Conservation (phyloP, 1,140 invertebrate species). For the Linepithema humile region DNA sequence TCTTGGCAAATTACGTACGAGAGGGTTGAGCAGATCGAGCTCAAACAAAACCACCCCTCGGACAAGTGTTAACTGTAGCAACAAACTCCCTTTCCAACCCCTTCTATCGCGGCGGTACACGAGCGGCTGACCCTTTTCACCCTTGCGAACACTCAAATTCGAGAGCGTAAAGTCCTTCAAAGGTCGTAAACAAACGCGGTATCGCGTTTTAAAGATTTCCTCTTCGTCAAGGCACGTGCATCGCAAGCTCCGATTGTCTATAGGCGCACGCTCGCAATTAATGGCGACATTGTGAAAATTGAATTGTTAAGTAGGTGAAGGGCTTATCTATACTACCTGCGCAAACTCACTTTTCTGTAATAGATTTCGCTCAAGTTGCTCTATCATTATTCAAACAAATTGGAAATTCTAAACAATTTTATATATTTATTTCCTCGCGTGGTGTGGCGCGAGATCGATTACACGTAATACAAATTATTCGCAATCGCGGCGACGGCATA, state of each 20-base stretch:
- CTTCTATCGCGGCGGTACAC: slow-evolving; percentile 51
- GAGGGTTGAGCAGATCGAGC: slow-evolving; percentile 23
- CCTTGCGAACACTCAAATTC: slow-evolving; percentile 61
- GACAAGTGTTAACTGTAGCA: slow-evolving; percentile 72
- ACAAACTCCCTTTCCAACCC: slow-evolving; percentile 65
- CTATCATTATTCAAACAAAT: neutral
- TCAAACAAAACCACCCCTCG: slow-evolving; percentile 47
- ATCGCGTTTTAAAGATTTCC: slow-evolving; percentile 64
- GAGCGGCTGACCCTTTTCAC: slow-evolving; percentile 66
- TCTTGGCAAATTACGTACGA: slow-evolving; percentile 18
- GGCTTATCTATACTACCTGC: neutral
- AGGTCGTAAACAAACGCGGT: slow-evolving; percentile 68
- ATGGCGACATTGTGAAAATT: slow-evolving; percentile 25
- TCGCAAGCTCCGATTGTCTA: slow-evolving; percentile 50
- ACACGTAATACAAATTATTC: slow-evolving; percentile 44
- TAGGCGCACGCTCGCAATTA: slow-evolving; percentile 18
- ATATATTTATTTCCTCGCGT: neutral
- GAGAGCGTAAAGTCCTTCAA: slow-evolving; percentile 53
- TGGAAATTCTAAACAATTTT: neutral
- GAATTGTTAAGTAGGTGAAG: slow-evolving; percentile 21
- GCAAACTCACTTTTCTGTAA: neutral
- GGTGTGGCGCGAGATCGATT: slow-evolving; percentile 46
- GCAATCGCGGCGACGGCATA: slow-evolving; percentile 22
- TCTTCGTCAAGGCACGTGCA: neutral
- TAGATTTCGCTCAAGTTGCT: neutral